Evolutionary conservation across 2,113 vertebrate genomes (phyloP).

Genomic region (Myotis brandtii): DNA sequence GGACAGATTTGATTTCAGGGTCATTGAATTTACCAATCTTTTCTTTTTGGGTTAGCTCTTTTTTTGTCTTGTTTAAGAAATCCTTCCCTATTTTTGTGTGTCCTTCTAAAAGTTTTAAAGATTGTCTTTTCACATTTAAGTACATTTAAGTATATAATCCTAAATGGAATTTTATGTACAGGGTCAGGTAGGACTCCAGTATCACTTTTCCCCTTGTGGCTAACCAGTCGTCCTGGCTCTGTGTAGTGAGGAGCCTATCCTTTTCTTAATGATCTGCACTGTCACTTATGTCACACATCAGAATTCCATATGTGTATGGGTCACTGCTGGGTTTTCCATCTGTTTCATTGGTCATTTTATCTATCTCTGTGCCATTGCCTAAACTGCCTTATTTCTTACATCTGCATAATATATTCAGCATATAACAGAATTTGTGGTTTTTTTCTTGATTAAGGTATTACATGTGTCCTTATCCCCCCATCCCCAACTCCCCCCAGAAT

Average conservation of each 20-base stretch:
- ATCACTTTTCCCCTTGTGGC: neutral
- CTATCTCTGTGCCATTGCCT: neutral
- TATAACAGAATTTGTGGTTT: neutral
- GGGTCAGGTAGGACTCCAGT: neutral
- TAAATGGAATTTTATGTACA: slow-evolving; percentile 9
- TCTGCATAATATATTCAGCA: neutral
- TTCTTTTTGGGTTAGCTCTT: neutral
- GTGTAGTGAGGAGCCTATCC: neutral
- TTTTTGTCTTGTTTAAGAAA: slow-evolving; percentile 32
- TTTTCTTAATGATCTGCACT: neutral
- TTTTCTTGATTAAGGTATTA: too few relatives aligned
- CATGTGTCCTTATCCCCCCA: too few relatives aligned
- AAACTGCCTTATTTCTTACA: slow-evolving; percentile 11
- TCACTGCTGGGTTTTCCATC: neutral
- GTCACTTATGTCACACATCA: neutral
- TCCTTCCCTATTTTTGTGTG: neutral
- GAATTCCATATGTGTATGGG: neutral
- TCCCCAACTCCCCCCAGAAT: too few relatives aligned
- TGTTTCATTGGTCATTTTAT: neutral
- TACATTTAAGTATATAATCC: neutral
- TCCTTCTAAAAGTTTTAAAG: slow-evolving; percentile 21
- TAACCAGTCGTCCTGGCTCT: neutral
- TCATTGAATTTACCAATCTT: neutral
- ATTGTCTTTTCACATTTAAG: slow-evolving; percentile 49
- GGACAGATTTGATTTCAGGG: slow-evolving; percentile 16